Evolutionary conservation across 2,888 invertebrate species (phyloP).

Genomic region (Incurvaria masculella): DNA sequence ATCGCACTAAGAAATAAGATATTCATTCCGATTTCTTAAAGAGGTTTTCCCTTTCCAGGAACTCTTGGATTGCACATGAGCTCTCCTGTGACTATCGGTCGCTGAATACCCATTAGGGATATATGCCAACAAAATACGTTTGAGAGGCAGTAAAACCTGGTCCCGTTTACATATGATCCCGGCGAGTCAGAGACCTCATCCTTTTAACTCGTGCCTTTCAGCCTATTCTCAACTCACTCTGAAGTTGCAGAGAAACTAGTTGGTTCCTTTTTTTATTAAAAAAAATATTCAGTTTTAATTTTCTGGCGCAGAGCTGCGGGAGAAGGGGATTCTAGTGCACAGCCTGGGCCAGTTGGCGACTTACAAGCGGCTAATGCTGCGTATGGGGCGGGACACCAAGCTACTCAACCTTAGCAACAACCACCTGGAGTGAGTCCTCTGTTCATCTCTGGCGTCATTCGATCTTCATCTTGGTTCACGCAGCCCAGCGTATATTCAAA

Average conservation of each 20-base stretch:
- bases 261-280: neutral
- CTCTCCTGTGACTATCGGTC: no score
- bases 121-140: no score
- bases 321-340: conserved; percentile 35
- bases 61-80: no score
- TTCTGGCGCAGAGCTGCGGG: conserved; percentile 31
- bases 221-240: neutral
- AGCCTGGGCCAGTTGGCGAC: conserved; percentile 30
- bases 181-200: conserved; percentile 24
- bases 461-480: conserved; percentile 2
- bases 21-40: no score
- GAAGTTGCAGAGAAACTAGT: no score
- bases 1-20: no score
- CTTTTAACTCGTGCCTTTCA: neutral
- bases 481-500: neutral
- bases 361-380: conserved; percentile 41
- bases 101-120: no score
- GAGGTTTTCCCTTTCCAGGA: no score
- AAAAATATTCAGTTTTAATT: neutral
- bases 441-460: conserved; percentile 1
- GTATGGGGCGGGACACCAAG: conserved; percentile 40
- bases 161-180: conserved; percentile 35
- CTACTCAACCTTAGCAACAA: conserved; percentile 39
- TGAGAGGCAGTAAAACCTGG: no score
- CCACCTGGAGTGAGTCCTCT: conserved; percentile 29